Evolutionary conservation across 2,113 vertebrate species (phyloP).

Genomic region (Aegithalos caudatus): DNA sequence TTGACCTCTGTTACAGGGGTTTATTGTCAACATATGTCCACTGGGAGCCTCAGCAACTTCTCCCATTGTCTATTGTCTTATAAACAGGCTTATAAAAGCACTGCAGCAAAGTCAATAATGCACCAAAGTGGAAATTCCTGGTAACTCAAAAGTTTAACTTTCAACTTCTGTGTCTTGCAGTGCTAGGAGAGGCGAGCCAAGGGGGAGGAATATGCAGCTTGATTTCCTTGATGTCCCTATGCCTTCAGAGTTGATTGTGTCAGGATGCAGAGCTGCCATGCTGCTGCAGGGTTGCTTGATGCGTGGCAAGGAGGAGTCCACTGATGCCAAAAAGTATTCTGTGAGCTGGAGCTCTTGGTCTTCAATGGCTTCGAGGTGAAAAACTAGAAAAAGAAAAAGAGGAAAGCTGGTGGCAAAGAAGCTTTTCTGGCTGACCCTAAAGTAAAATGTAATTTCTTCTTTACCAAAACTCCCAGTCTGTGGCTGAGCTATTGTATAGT

Average conservation of each 20-base stretch:
- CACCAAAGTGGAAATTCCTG: conserved; percentile 26
- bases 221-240: background rate
- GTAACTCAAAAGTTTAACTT: conserved; percentile 2
- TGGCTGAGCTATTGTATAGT: conserved; percentile 40
- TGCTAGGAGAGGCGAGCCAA: background rate
- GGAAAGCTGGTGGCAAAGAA: background rate
- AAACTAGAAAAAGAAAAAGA: background rate
- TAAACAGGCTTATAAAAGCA: background rate
- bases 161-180: background rate
- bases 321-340: background rate
- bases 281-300: background rate
- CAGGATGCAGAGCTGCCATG: background rate
- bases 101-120: conserved; percentile 11
- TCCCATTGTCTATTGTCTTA: conserved; percentile 68
- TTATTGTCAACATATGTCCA: conserved; percentile 57
- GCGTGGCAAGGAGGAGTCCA: background rate
- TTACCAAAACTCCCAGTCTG: background rate
- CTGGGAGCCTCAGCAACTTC: conserved; percentile 51
- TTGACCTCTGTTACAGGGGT: conserved; percentile 44
- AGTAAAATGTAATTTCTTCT: background rate
- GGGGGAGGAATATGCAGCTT: background rate
- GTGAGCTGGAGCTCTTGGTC: background rate
- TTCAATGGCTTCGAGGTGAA: background rate
- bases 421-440: background rate
- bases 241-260: background rate